phyloP scores from a whole-genome alignment of 1,140 invertebrate species.

The Atopsyche davidsoni region DNA sequence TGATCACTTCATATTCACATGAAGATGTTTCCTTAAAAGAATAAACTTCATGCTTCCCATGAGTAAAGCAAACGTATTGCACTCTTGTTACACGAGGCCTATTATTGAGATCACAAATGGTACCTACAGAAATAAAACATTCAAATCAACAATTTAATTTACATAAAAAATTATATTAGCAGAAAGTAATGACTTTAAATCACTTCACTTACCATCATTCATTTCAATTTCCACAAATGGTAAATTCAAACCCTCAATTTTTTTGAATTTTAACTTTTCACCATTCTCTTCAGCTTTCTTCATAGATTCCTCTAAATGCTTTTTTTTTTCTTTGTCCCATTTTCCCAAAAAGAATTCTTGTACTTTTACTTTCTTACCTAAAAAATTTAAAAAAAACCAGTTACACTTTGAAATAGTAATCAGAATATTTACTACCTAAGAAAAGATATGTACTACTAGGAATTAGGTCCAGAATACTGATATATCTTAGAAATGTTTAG shows the following conservation, averaged over 20 bases:
- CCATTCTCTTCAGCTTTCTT: constrained; percentile 45
- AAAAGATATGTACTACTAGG: not conserved
- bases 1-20: constrained; percentile 90
- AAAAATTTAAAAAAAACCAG: constrained; percentile 24
- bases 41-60: constrained; percentile 87
- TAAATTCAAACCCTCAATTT: constrained; percentile 79
- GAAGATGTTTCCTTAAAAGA: constrained; percentile 89
- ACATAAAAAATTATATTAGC: not conserved
- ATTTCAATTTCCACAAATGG: constrained; percentile 78
- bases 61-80: constrained; percentile 77
- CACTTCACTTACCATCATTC: constrained; percentile 50
- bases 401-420: not conserved
- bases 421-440: not conserved
- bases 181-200: not conserved
- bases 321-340: constrained; percentile 60
- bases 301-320: constrained; percentile 47
- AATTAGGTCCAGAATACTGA: too few relatives aligned
- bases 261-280: constrained; percentile 54
- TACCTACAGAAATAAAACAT: constrained; percentile 49
- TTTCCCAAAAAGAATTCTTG: constrained; percentile 80
- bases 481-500: too few relatives aligned
- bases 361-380: constrained; percentile 65
- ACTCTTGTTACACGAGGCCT: constrained; percentile 74
- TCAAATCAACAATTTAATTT: not conserved
- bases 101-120: constrained; percentile 84